phyloP scores from a whole-genome alignment of 2,888 invertebrate genomes.

The Spatulosminthurus flaviceps region DNA sequence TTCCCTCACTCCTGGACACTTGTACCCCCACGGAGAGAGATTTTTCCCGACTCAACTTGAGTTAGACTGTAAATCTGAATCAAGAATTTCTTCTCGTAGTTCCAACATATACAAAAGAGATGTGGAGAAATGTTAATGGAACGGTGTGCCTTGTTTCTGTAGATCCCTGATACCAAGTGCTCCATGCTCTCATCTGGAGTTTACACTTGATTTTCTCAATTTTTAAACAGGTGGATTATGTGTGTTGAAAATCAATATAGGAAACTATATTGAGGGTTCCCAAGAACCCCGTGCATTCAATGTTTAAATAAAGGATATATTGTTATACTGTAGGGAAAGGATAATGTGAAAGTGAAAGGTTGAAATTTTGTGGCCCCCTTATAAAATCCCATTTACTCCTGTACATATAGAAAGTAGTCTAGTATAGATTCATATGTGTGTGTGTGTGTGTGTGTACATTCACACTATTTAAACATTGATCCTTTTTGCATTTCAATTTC shows the following conservation, averaged over 20 bases:
- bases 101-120: background rate
- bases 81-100: background rate
- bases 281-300: too few species aligned
- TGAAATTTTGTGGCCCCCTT: background rate
- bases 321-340: too few species aligned
- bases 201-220: constrained; percentile 24
- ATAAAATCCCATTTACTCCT: background rate
- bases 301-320: too few species aligned
- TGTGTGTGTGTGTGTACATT: too few species aligned
- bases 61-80: background rate
- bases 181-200: background rate
- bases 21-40: background rate
- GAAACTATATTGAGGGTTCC: background rate
- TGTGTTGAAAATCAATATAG: constrained; percentile 7
- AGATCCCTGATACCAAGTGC: background rate
- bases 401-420: too few species aligned
- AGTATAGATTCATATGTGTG: too few species aligned
- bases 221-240: constrained; percentile 43
- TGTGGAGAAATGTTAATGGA: too few species aligned
- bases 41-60: background rate
- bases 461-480: background rate
- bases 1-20: background rate
- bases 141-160: background rate
- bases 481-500: constrained; percentile 30
- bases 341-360: background rate